These are phyloP conservation scores for Contarinia nasturtii DNA, from an alignment of 1,140 invertebrate species.

Conservation along the genomic window DNA sequence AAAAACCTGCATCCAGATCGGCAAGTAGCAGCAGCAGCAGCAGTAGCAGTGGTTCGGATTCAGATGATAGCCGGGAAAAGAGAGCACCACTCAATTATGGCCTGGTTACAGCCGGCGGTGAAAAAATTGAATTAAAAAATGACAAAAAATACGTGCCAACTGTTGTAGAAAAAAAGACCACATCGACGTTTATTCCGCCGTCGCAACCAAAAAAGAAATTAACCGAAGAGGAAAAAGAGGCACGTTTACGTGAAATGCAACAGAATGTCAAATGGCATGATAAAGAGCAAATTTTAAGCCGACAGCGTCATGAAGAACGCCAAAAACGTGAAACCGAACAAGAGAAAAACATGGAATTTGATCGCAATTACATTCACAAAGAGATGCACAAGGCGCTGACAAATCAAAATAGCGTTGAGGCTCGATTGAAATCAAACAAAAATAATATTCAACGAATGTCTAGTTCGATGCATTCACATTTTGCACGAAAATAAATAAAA, in stretches of 20 bases:
- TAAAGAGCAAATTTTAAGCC: conserved; percentile 38
- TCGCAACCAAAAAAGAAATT: conserved; percentile 27
- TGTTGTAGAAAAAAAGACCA: conserved; percentile 9
- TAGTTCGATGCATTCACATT: conserved; percentile 47
- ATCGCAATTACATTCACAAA: conserved; percentile 33
- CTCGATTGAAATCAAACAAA: conserved; percentile 58
- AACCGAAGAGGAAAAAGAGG: conserved; percentile 49
- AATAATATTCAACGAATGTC: conserved; percentile 59
- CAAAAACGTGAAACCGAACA: conserved; percentile 35
- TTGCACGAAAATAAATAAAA: conserved; percentile 32
- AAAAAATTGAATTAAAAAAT: conserved; percentile 14
- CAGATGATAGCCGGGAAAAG: conserved; percentile 7
- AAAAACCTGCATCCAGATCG: background rate
- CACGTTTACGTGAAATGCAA: conserved; percentile 61
- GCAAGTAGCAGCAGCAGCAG: background rate
- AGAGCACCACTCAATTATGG: conserved; percentile 20
- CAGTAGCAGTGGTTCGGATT: conserved; percentile 2
- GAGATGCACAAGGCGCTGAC: conserved; percentile 44
- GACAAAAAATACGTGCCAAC: background rate
- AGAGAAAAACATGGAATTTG: conserved; percentile 21
- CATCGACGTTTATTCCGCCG: conserved; percentile 6
- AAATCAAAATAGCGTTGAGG: conserved; percentile 42
- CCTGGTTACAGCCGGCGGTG: conserved; percentile 27
- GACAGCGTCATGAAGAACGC: conserved; percentile 41
- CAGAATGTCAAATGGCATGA: conserved; percentile 53